A percentile compares a stretch with the other conserved stretches of the same genome.
Conservation (phyloP, 1,140 invertebrate genomes). For the Diabrotica virgifera region DNA sequence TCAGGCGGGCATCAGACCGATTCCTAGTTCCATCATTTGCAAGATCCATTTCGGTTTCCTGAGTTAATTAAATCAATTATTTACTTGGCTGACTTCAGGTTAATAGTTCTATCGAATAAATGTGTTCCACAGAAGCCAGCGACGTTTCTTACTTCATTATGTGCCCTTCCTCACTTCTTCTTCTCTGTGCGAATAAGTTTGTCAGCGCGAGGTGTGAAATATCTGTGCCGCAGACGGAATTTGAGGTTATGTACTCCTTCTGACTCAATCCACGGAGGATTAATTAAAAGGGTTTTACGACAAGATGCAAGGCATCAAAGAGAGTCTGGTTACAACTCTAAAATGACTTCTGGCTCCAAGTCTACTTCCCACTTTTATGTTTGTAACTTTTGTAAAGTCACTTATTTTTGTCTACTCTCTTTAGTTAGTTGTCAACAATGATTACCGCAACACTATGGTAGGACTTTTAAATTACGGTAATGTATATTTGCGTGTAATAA, state of each 20-base stretch:
- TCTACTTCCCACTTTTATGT: no score
- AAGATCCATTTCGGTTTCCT: neutral
- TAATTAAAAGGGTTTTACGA: neutral
- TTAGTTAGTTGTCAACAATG: no score
- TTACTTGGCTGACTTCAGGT: constrained; percentile 11
- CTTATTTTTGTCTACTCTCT: no score
- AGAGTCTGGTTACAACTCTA: neutral
- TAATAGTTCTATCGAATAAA: constrained; percentile 12
- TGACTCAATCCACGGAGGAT: neutral
- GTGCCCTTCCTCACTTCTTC: neutral
- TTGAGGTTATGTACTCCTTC: neutral
- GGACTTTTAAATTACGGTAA: no score
- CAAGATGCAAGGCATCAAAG: neutral
- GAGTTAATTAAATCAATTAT: constrained; percentile 16
- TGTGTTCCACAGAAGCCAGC: neutral
- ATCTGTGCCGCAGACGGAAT: neutral
- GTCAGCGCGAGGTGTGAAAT: neutral
- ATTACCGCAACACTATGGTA: no score
- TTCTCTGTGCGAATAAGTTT: neutral
- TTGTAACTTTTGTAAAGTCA: no score
- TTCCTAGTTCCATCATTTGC: neutral
- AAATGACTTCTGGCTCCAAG: neutral
- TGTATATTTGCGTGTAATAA: no score
- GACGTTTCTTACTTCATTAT: constrained; percentile 6
- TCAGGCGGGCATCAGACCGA: neutral